Evolutionary conservation across 1,140 invertebrate genomes (phyloP).

Genomic region (Coelopa frigida): DNA sequence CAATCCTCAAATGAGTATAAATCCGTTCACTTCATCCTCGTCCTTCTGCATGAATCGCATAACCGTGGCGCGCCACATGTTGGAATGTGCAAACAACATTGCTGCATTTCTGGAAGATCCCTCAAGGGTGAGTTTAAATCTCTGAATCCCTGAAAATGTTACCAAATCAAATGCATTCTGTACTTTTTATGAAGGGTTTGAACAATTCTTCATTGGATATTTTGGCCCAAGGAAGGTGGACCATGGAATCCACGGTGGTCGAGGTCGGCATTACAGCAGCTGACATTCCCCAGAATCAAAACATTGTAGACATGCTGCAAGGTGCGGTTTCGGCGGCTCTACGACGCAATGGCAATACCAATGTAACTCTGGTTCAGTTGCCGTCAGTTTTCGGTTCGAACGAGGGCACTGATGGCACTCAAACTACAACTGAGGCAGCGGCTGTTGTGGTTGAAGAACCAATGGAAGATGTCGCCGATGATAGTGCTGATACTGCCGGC

Average conservation of each 20-base stretch:
- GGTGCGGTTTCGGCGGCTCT: slow-evolving; percentile 41
- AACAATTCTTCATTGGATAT: slow-evolving; percentile 41
- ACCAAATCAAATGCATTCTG: background rate
- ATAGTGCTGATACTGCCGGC: background rate
- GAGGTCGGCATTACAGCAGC: slow-evolving; percentile 43
- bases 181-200: slow-evolving; percentile 21
- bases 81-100: slow-evolving; percentile 43
- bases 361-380: slow-evolving; percentile 38
- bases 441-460: slow-evolving; percentile 2
- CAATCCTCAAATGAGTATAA: slow-evolving; percentile 9
- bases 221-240: slow-evolving; percentile 38
- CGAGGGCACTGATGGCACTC: slow-evolving; percentile 18
- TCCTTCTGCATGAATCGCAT: slow-evolving; percentile 44
- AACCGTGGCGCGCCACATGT: slow-evolving; percentile 42
- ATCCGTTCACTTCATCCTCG: slow-evolving; percentile 34
- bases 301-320: slow-evolving; percentile 41
- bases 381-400: slow-evolving; percentile 30
- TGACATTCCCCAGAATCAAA: slow-evolving; percentile 40
- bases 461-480: background rate
- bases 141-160: background rate
- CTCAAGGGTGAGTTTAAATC: slow-evolving; percentile 16
- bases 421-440: slow-evolving; percentile 8
- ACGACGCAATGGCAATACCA: slow-evolving; percentile 28
- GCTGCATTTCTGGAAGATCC: slow-evolving; percentile 42
- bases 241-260: slow-evolving; percentile 44